phyloP scores from a whole-genome alignment of 2,113 vertebrate species.

The Vidua chalybeata region DNA sequence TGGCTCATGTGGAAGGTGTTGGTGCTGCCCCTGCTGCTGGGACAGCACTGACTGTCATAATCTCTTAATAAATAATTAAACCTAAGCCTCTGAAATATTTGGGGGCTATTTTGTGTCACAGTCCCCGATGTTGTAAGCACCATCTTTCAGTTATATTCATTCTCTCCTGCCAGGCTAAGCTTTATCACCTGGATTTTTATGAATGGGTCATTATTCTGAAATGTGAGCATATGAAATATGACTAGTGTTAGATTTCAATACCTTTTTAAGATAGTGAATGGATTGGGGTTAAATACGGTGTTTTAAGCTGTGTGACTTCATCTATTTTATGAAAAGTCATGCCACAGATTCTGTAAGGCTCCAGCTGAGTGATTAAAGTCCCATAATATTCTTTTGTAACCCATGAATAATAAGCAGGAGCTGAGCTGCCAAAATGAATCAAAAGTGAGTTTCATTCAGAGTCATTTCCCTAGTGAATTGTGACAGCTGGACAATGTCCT shows the following conservation, averaged over 20 bases:
- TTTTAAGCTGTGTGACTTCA: neutral
- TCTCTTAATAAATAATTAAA: neutral
- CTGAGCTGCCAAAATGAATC: constrained; percentile 25
- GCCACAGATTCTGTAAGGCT: neutral
- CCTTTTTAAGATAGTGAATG: neutral
- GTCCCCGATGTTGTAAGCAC: neutral
- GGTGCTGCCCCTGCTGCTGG: neutral
- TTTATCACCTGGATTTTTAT: neutral
- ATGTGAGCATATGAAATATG: neutral
- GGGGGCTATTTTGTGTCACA: neutral
- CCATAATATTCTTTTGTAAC: constrained; percentile 35
- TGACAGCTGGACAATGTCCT: constrained; percentile 29
- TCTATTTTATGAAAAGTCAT: neutral
- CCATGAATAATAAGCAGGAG: constrained; percentile 38
- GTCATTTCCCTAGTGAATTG: constrained; percentile 37
- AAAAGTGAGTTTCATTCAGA: constrained; percentile 44
- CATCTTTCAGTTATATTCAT: neutral
- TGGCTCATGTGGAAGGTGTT: accelerated
- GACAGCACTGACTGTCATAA: neutral
- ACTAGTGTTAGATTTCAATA: neutral
- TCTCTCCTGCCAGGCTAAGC: neutral
- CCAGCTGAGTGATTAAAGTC: neutral
- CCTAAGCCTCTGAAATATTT: neutral
- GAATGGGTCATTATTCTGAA: neutral
- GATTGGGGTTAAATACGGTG: neutral